Conservation (phyloP, 2,888 invertebrate species). For the Leptinotarsa rubiginosa region DNA sequence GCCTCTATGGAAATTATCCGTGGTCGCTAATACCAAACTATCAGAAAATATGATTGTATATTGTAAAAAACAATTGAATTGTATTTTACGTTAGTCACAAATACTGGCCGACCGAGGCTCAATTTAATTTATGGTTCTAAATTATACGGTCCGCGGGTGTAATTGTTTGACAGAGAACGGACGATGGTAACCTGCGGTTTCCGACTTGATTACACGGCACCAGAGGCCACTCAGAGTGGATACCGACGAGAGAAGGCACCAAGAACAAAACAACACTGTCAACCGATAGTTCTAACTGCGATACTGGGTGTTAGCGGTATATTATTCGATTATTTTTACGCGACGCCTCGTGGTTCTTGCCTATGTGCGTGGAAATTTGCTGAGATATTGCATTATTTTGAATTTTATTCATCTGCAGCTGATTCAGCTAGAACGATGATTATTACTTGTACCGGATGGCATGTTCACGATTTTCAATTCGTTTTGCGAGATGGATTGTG, state of each 20-base stretch:
- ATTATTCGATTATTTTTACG: conserved; percentile 13
- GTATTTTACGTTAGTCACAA: conserved; percentile 51
- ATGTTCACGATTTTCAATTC: conserved; percentile 18
- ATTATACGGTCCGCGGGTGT: conserved; percentile 65
- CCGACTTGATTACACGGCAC: conserved; percentile 53
- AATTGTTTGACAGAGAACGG: conserved; percentile 60
- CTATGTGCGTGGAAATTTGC: conserved; percentile 10
- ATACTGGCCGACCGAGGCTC: conserved; percentile 56
- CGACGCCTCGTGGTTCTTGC: conserved; percentile 9
- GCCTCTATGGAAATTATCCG: conserved; percentile 46
- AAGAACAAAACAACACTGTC: conserved; percentile 29
- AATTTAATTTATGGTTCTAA: conserved; percentile 66
- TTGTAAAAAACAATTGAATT: conserved; percentile 51
- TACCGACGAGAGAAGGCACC: conserved; percentile 12
- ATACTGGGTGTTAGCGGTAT: conserved; percentile 16
- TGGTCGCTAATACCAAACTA: conserved; percentile 49
- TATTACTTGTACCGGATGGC: conserved; percentile 6
- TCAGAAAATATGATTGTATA: conserved; percentile 49
- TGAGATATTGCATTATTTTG: conserved; percentile 4
- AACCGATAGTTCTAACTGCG: conserved; percentile 25
- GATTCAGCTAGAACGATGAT: conserved; percentile 9
- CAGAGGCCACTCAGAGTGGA: conserved; percentile 18
- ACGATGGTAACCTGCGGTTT: conserved; percentile 54
- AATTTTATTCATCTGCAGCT: conserved; percentile 18
- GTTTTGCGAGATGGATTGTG: not conserved